These are phyloP conservation scores for Naso thynnoides DNA, from an alignment of 2,797 vertebrate species.

Conservation along the genomic window DNA sequence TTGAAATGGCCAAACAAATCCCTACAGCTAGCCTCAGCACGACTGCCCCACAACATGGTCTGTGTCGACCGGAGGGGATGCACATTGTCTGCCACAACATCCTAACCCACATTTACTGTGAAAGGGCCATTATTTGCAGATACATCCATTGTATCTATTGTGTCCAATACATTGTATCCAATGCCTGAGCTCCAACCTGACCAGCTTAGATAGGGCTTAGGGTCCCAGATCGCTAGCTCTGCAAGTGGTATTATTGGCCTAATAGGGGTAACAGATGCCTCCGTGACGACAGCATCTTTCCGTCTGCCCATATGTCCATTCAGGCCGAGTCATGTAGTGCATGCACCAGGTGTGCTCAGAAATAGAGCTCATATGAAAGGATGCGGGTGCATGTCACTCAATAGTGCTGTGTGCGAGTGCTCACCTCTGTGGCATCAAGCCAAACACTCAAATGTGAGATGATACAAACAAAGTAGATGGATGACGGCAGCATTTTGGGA, in stretches of 20 bases:
- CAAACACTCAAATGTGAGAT: slow-evolving; percentile 48
- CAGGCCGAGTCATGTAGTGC: slow-evolving; percentile 65
- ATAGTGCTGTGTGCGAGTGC: slow-evolving; percentile 27
- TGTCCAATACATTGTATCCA: slow-evolving; percentile 59
- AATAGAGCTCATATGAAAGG: slow-evolving; percentile 60
- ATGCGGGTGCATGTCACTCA: slow-evolving; percentile 54
- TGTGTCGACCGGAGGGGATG: slow-evolving; percentile 1
- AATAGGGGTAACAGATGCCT: slow-evolving; percentile 82
- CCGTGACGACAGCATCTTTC: slow-evolving; percentile 83
- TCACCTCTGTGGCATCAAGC: slow-evolving; percentile 60
- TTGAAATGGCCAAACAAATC: slow-evolving; percentile 1
- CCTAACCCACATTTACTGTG: slow-evolving; percentile 37
- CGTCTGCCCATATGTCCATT: slow-evolving; percentile 78
- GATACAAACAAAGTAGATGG: slow-evolving; percentile 34
- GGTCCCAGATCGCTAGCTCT: slow-evolving; percentile 78
- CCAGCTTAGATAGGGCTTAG: slow-evolving; percentile 80
- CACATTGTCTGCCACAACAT: slow-evolving; percentile 30
- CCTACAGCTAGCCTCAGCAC: slow-evolving; percentile 22
- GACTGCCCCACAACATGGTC: not conserved
- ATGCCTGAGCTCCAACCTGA: slow-evolving; percentile 61
- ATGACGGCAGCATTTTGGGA: slow-evolving; percentile 30
- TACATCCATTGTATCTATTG: slow-evolving; percentile 53
- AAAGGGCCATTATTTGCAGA: slow-evolving; percentile 58
- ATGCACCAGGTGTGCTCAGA: slow-evolving; percentile 78
- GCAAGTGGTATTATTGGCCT: slow-evolving; percentile 85